Conservation (phyloP, 2,888 invertebrate genomes). For the Idaea biselata region DNA sequence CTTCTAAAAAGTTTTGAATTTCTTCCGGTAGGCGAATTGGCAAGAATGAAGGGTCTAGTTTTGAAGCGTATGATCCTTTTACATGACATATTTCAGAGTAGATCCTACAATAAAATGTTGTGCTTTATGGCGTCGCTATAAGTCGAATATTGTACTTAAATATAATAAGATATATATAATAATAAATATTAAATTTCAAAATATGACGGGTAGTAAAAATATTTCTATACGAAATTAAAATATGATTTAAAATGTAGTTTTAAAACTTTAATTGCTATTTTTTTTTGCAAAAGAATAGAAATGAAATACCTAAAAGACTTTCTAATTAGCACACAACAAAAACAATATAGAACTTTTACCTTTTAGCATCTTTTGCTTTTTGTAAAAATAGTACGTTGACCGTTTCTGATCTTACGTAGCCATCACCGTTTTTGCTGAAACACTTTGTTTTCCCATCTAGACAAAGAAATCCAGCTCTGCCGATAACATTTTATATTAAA, state of each 20-base stretch:
- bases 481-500: too few species aligned
- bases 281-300: too few species aligned
- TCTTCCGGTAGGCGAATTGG: constrained; percentile 40
- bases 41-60: constrained; percentile 27
- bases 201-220: too few species aligned
- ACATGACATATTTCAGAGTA: constrained; percentile 53
- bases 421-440: constrained; percentile 89
- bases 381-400: constrained; percentile 85
- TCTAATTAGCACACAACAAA: background rate
- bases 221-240: too few species aligned
- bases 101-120: too few species aligned
- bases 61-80: constrained; percentile 34
- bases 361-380: constrained; percentile 80
- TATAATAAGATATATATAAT: too few species aligned
- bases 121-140: too few species aligned
- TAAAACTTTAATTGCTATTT: too few species aligned
- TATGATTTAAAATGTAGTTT: too few species aligned
- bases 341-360: constrained; percentile 38
- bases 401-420: constrained; percentile 88
- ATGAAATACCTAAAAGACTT: too few species aligned
- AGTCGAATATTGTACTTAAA: too few species aligned
- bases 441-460: constrained; percentile 90
- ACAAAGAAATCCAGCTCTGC: constrained; percentile 36
- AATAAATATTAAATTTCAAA: too few species aligned
- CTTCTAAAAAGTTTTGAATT: constrained; percentile 71